phyloP scores from a whole-genome alignment of 1,140 invertebrate species.

The Sitobion miscanthi region DNA sequence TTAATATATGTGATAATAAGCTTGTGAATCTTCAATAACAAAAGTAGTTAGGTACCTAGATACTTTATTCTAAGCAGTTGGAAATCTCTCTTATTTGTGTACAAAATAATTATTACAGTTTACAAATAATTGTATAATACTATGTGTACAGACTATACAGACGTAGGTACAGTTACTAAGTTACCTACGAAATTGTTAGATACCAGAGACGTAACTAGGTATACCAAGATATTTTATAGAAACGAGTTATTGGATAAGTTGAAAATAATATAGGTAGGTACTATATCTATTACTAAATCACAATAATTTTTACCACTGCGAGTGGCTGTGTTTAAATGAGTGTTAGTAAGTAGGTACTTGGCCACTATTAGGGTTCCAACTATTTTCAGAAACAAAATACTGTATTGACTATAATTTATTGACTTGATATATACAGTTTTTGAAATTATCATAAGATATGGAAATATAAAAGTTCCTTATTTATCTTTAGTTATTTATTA shows the following conservation, averaged over 20 bases:
- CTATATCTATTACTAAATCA: not conserved
- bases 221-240: not conserved
- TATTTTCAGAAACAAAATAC: not conserved
- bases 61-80: not conserved
- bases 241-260: not conserved
- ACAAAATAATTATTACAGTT: not conserved
- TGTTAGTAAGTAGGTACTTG: not conserved
- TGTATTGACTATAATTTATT: not conserved
- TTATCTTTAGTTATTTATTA: too few relatives aligned
- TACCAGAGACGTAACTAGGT: not conserved
- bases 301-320: not conserved
- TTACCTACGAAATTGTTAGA: not conserved
- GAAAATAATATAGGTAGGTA: too few relatives aligned
- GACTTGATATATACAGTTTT: not conserved
- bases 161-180: not conserved
- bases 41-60: too few relatives aligned
- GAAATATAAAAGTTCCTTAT: not conserved
- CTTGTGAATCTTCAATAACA: too few relatives aligned
- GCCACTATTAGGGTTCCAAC: not conserved
- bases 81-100: not conserved
- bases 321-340: not conserved
- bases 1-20: too few relatives aligned
- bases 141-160: not conserved
- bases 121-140: not conserved
- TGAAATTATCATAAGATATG: not conserved